phyloP scores from a whole-genome alignment of 2,888 invertebrate genomes.

The Tolmerus cingulatus region DNA sequence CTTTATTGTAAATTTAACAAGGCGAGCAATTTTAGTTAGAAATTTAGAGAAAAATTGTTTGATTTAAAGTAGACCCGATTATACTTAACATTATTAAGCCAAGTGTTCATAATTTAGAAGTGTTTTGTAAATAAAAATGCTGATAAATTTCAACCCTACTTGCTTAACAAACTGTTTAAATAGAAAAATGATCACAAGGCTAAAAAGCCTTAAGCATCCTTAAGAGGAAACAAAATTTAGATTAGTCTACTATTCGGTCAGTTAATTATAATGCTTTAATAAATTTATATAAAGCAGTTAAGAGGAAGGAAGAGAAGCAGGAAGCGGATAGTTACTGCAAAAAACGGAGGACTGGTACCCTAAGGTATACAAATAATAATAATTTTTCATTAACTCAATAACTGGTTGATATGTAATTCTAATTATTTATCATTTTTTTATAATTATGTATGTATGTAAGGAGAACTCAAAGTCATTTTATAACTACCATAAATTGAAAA shows the following conservation, averaged over 20 bases:
- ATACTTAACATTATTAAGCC: neutral
- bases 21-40: neutral
- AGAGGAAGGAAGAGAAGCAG: no score
- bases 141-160: neutral
- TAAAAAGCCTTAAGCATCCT: neutral
- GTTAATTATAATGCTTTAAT: neutral
- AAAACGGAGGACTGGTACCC: no score
- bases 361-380: no score
- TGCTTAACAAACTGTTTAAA: neutral
- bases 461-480: no score
- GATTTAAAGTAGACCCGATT: neutral
- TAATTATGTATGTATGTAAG: no score
- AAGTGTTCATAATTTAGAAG: neutral
- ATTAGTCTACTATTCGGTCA: neutral
- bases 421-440: no score
- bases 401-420: no score
- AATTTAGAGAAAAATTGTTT: neutral
- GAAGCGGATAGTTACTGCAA: no score
- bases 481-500: no score
- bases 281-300: neutral
- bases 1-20: neutral
- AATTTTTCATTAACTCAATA: no score
- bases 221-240: neutral
- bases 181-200: neutral
- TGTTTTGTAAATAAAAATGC: neutral